Percentiles rank a stretch among this genome's conserved stretches.
Conservation (phyloP, 2,113 vertebrate species). For the Sinocyclocheilus anshuiensis region DNA sequence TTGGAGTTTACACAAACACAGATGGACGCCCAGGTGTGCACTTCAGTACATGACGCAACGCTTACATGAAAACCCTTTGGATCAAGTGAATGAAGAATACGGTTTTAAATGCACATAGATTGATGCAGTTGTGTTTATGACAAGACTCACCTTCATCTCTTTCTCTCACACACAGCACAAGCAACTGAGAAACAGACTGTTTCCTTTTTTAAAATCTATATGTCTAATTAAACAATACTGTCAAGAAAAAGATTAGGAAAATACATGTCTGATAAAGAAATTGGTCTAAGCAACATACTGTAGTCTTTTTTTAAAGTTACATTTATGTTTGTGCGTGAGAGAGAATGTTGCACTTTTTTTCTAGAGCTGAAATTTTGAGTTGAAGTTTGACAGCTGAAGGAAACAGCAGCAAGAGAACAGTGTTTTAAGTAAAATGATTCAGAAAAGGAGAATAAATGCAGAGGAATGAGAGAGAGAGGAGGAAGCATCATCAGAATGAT, state of each 20-base stretch:
- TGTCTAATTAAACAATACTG: no score
- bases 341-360: no score
- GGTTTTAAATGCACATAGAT: not conserved
- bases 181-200: no score
- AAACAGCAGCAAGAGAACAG: not conserved
- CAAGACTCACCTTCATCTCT: no score
- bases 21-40: slow-evolving; percentile 37
- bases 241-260: no score
- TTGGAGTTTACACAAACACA: slow-evolving; percentile 22
- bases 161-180: no score
- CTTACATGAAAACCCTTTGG: not conserved
- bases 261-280: not conserved
- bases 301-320: no score
- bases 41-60: slow-evolving; percentile 4
- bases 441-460: no score
- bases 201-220: no score
- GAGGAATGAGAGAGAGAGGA: not conserved
- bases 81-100: not conserved
- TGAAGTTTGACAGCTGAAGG: not conserved
- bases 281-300: no score
- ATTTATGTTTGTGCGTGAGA: not conserved
- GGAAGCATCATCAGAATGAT: not conserved
- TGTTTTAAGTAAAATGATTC: not conserved
- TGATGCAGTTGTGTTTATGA: no score
- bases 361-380: no score